These are phyloP conservation scores for Drosophila busckii DNA, from an alignment of 1,140 invertebrate species.

Conservation along the genomic window DNA sequence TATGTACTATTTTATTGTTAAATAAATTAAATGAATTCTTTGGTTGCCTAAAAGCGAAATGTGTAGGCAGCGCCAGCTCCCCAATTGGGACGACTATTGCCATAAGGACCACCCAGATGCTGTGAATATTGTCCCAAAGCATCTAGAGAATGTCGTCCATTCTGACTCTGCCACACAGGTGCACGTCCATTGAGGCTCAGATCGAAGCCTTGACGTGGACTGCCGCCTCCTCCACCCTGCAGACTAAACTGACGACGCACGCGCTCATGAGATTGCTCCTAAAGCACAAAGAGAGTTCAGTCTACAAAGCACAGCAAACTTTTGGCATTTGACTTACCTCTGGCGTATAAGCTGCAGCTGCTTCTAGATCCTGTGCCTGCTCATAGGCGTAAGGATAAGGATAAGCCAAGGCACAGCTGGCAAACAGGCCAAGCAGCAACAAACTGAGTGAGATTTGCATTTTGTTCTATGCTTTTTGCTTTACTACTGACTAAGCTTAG, in stretches of 20 bases:
- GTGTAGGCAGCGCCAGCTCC: conserved; percentile 58
- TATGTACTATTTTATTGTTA: conserved; percentile 4
- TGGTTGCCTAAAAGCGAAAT: conserved; percentile 36
- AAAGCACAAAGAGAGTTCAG: background rate
- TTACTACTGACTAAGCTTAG: conserved; percentile 2
- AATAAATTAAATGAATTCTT: background rate
- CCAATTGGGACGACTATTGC: conserved; percentile 59
- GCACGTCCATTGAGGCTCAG: conserved; percentile 50
- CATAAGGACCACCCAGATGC: conserved; percentile 68
- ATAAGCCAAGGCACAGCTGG: conserved; percentile 17
- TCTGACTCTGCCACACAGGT: conserved; percentile 63
- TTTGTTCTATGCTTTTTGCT: too few relatives aligned
- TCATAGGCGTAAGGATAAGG: conserved; percentile 22
- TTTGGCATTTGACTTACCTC: conserved; percentile 15
- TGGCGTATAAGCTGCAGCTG: too few relatives aligned
- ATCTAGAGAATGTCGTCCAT: conserved; percentile 61
- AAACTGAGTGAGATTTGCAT: conserved; percentile 30
- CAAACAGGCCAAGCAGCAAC: conserved; percentile 27
- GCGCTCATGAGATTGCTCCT: conserved; percentile 10
- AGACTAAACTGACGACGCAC: conserved; percentile 44
- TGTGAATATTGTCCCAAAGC: conserved; percentile 58
- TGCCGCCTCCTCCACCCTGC: conserved; percentile 50
- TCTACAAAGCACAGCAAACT: background rate
- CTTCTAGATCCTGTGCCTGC: too few relatives aligned
- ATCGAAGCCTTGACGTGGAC: conserved; percentile 55